Conservation (phyloP, 2,797 vertebrate genomes). For the Malurus leucopterus region DNA sequence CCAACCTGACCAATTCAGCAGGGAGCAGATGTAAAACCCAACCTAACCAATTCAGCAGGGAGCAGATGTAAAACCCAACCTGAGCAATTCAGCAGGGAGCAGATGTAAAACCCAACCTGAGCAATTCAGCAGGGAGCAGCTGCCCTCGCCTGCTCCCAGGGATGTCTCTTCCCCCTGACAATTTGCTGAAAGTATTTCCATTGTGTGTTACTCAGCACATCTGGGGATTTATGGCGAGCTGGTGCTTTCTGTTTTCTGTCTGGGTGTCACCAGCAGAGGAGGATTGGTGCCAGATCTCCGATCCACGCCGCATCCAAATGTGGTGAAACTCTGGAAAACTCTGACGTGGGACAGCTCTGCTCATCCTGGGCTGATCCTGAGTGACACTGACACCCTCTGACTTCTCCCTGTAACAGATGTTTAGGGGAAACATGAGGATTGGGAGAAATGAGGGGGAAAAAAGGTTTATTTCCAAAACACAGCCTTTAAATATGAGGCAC, state of each 20-base stretch:
- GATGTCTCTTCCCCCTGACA: neutral
- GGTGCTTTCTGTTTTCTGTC: conserved; percentile 40
- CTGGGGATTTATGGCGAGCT: conserved; percentile 17
- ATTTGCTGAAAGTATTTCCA: conserved; percentile 37
- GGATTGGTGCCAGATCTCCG: neutral
- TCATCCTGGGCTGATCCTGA: conserved; percentile 10
- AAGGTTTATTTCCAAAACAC: neutral
- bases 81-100: neutral
- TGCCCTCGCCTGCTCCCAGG: neutral
- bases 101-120: neutral
- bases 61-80: no score
- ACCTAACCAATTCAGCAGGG: no score
- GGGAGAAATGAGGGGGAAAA: neutral
- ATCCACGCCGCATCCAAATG: neutral
- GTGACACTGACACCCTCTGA: conserved; percentile 6
- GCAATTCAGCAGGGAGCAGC: neutral
- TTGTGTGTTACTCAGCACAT: conserved; percentile 24
- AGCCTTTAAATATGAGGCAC: neutral
- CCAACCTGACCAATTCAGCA: no score
- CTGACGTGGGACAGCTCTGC: neutral
- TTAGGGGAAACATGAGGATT: neutral
- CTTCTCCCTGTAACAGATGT: neutral
- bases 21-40: neutral
- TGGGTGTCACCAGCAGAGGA: neutral
- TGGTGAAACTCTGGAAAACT: neutral